Conservation (phyloP, 2,888 invertebrate genomes). For the Spodoptera exigua region DNA sequence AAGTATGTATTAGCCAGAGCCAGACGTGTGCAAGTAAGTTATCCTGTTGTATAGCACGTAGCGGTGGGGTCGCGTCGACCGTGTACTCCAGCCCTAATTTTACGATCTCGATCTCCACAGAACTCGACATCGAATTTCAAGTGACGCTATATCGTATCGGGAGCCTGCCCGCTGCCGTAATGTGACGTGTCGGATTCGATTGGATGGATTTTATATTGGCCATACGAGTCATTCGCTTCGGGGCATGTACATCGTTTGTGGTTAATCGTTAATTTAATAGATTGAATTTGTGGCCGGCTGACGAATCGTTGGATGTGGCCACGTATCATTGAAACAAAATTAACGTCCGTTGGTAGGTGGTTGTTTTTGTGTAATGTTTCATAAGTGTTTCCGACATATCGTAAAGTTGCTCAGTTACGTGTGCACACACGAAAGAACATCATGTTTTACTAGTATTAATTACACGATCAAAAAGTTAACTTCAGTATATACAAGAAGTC, state of each 20-base stretch:
- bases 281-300: constrained; percentile 73
- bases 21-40: not conserved
- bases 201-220: constrained; percentile 83
- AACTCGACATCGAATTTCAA: constrained; percentile 84
- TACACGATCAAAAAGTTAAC: constrained; percentile 23
- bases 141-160: constrained; percentile 76
- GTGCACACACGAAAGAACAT: constrained; percentile 16
- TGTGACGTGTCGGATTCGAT: constrained; percentile 84
- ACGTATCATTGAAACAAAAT: constrained; percentile 29
- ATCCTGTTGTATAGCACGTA: constrained; percentile 23
- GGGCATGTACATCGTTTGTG: constrained; percentile 74
- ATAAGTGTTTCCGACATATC: constrained; percentile 1
- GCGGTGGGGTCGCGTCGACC: constrained; percentile 45
- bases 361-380: constrained; percentile 13
- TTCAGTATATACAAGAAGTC: constrained; percentile 39
- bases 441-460: constrained; percentile 22
- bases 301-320: constrained; percentile 55
- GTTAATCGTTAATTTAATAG: constrained; percentile 81
- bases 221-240: constrained; percentile 73
- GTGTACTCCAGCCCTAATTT: constrained; percentile 79
- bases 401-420: constrained; percentile 8
- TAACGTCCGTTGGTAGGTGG: constrained; percentile 18
- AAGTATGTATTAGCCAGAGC: constrained; percentile 14
- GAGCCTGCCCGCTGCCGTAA: constrained; percentile 75
- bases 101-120: constrained; percentile 81